A percentile compares a stretch with the other conserved stretches of the same genome.
These are phyloP conservation scores for Eubasilissa splendida DNA, from an alignment of 2,888 invertebrate genomes.

Conservation along the genomic window DNA sequence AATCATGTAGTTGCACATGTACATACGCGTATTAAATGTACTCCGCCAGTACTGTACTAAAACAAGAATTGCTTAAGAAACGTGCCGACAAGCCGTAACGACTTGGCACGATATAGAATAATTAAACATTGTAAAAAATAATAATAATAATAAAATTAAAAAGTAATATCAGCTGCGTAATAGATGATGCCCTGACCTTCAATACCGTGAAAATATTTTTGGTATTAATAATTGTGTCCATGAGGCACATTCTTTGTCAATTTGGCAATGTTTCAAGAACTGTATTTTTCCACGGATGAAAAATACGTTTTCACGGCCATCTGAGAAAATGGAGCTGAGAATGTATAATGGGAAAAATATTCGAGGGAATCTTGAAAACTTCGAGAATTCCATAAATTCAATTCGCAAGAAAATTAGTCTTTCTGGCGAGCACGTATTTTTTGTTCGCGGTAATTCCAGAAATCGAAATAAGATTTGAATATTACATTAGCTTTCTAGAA, in stretches of 20 bases:
- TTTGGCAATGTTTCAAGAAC: constrained; percentile 10
- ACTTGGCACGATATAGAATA: too few relatives aligned
- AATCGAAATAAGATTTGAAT: not conserved
- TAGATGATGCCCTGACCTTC: not conserved
- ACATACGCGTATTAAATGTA: too few relatives aligned
- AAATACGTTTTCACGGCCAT: constrained; percentile 5
- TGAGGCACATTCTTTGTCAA: constrained; percentile 13
- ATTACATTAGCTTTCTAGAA: too few relatives aligned
- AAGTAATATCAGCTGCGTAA: not conserved
- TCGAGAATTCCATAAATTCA: constrained; percentile 11
- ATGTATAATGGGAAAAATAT: not conserved
- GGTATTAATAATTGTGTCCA: constrained; percentile 23
- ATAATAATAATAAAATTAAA: too few relatives aligned
- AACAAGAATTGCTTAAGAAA: too few relatives aligned
- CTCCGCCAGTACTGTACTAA: too few relatives aligned
- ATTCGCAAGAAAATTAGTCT: not conserved
- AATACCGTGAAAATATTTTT: constrained; percentile 17
- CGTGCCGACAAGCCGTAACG: too few relatives aligned
- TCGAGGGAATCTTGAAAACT: not conserved
- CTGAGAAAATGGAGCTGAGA: not conserved
- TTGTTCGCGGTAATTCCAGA: not conserved
- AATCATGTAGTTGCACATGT: too few relatives aligned
- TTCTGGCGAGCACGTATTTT: constrained; percentile 9
- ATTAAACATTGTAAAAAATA: too few relatives aligned
- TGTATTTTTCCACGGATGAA: constrained; percentile 21